Conservation (phyloP, 2,797 vertebrate genomes). For the Luscinia megarhynchos region DNA sequence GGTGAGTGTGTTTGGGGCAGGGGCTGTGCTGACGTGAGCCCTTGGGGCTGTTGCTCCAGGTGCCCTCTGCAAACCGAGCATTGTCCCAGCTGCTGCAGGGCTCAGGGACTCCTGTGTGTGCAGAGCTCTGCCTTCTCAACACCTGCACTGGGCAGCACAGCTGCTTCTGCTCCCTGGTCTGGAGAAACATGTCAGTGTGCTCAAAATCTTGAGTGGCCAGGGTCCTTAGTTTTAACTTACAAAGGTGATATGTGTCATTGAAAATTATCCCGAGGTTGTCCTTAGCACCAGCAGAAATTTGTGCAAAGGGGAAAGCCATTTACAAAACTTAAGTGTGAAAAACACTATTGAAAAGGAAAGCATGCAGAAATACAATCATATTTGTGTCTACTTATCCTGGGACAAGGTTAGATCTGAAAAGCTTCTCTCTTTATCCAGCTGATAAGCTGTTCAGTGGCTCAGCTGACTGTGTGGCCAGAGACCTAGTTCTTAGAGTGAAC, state of each 20-base stretch:
- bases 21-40: rapidly evolving
- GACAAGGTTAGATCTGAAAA: conserved; percentile 32
- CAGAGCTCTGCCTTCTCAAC: background rate
- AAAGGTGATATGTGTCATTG: background rate
- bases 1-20: conserved; percentile 73
- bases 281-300: background rate
- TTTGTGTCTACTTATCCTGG: conserved; percentile 1
- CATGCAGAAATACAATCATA: background rate
- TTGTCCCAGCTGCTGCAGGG: rapidly evolving
- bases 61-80: rapidly evolving
- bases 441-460: conserved; percentile 45
- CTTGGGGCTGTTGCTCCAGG: rapidly evolving
- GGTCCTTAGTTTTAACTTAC: background rate
- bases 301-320: background rate
- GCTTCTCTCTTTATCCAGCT: conserved; percentile 13
- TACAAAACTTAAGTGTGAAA: background rate
- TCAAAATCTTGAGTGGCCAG: background rate
- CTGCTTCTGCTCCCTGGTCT: background rate
- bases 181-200: rapidly evolving
- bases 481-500: background rate
- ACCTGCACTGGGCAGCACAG: rapidly evolving
- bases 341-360: background rate
- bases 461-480: background rate
- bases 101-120: rapidly evolving
- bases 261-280: background rate